phyloP scores from a whole-genome alignment of 2,113 vertebrate genomes.

The Paracanthobrama guichenoti region DNA sequence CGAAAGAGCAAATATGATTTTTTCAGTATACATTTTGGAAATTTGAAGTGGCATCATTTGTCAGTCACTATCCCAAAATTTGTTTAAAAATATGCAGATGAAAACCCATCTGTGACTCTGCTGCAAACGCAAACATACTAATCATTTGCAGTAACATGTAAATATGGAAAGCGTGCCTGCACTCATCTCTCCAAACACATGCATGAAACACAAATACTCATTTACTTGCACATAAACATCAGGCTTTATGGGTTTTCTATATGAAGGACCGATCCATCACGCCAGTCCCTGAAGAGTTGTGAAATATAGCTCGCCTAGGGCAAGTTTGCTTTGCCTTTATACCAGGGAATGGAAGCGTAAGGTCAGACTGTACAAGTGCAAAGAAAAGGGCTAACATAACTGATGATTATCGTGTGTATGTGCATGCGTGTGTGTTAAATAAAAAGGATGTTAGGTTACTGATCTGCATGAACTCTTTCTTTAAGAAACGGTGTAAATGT shows the following conservation, averaged over 20 bases:
- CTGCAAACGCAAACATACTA: neutral
- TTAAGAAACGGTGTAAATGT: neutral
- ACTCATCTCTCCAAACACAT: conserved; percentile 10
- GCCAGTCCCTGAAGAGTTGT: conserved; percentile 40
- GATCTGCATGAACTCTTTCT: conserved; percentile 5
- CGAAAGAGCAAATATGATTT: neutral
- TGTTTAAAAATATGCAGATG: neutral
- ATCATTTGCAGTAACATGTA: neutral
- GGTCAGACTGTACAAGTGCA: conserved; percentile 45
- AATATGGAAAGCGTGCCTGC: neutral
- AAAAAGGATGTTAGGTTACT: conserved; percentile 1
- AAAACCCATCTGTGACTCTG: neutral
- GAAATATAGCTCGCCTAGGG: conserved; percentile 47
- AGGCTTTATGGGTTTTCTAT: conserved; percentile 49
- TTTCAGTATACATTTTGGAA: neutral
- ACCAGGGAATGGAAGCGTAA: conserved; percentile 41
- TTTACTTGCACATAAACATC: conserved; percentile 40
- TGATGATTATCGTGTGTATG: conserved; percentile 15
- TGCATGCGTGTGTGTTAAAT: conserved; percentile 1
- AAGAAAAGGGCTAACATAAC: conserved; percentile 30
- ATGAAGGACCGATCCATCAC: conserved; percentile 49
- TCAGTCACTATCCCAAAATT: neutral
- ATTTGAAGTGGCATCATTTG: neutral
- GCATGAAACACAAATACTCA: conserved; percentile 38
- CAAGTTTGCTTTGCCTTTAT: conserved; percentile 44